Base-by-base conservation (phyloP, 2,888 invertebrate species). In the Protodeltote pygarga region DNA sequence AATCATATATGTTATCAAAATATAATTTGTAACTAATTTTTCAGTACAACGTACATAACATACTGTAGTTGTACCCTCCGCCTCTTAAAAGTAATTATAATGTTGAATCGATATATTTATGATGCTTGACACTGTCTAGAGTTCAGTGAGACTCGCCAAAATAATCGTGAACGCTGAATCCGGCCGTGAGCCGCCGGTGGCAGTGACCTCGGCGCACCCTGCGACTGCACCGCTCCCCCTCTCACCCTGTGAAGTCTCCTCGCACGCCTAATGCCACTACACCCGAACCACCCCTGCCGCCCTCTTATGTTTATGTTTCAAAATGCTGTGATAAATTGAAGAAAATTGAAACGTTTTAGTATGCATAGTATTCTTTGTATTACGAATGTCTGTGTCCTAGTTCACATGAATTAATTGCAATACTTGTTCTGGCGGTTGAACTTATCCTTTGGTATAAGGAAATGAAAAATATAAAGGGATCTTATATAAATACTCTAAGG, bases 161-260 rank as follows among this genome's bases (percentile, higher is more conserved):
- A 88, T 84, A 86, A 77, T 84, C 63, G 75, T 68, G 73, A 74
- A 67, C 74, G 63, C 62, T 69, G 77, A 69, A 73, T 58, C 73
- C 90, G 85, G 85, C 85, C 89, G 85, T 85, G 85, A 85, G 87
- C 85, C 83, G 64, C 42, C 88, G 88, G 87, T 93, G 93, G 93
- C 93, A 93, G 93, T 93, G 93, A 93, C 93, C 93, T 88, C 92
- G 87, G 88, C 89, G 91, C 92, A 87, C 92, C 92, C 91, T 81
- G 85, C 84, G 85, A 89, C 89, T 92, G 93, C 92, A 89, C 87
- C 79, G 73, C 72, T 59, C 65, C 72, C 75, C 77, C 69, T 68
- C 71, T 63, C 71, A 67, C 63, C 66, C 72, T 63, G 52, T 51
- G 44, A 27, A 48, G 23, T 42, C 62, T 45, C 73, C 65, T 57